A percentile compares a stretch with the other conserved stretches of the same genome.
Evolutionary conservation across 2,113 vertebrate species (phyloP).

Genomic region (Vombatus ursinus): DNA sequence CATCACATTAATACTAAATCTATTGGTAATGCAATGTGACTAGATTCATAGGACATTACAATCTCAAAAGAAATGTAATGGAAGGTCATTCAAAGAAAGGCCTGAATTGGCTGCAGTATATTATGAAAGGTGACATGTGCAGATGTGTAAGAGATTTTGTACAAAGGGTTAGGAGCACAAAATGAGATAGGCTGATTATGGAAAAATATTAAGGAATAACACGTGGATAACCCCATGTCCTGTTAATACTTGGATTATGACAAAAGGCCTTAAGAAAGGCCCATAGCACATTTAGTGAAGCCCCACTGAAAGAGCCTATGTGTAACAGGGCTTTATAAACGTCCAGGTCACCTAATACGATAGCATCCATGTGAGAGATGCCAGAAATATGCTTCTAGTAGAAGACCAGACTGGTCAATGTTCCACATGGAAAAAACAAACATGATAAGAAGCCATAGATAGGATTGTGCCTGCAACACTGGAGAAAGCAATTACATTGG

Average conservation of each 20-base stretch:
- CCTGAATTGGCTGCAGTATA: neutral
- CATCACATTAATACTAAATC: neutral
- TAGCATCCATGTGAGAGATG: neutral
- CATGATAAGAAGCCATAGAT: neutral
- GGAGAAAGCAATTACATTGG: neutral
- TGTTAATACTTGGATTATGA: neutral
- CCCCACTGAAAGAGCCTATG: neutral
- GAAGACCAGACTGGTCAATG: neutral
- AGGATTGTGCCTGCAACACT: neutral
- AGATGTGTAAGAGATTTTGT: neutral
- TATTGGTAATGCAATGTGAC: neutral
- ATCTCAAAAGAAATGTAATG: neutral
- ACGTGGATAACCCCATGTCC: neutral
- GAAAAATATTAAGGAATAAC: too few relatives aligned
- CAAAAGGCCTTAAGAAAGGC: neutral
- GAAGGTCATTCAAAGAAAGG: neutral
- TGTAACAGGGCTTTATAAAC: neutral
- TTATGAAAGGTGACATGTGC: neutral
- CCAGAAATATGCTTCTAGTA: neutral
- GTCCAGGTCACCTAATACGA: too few relatives aligned
- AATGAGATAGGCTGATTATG: neutral
- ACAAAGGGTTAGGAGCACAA: neutral
- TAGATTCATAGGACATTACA: neutral
- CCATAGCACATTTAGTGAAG: neutral
- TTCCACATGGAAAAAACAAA: neutral